A percentile compares a stretch with the other conserved stretches of the same genome.
These are phyloP conservation scores for Rynchops niger DNA, from an alignment of 2,113 vertebrate genomes.

Conservation along the genomic window DNA sequence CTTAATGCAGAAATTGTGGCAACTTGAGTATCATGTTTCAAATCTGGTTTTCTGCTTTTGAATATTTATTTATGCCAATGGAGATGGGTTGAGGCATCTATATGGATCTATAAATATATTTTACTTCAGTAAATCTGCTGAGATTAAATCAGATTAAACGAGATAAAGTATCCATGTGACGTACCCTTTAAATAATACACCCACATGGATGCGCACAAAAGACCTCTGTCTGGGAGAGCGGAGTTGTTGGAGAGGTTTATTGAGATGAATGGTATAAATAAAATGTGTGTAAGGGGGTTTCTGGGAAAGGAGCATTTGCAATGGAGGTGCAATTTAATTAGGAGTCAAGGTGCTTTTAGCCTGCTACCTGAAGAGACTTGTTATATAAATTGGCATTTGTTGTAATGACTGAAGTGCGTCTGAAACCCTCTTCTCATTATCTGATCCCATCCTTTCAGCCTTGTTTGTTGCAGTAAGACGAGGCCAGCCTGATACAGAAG, in stretches of 20 bases:
- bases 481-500: background rate
- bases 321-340: conserved; percentile 57
- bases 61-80: background rate
- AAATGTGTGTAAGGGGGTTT: conserved; percentile 26
- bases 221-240: conserved; percentile 24
- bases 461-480: conserved; percentile 6
- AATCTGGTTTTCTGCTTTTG: background rate
- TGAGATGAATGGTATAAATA: conserved; percentile 48
- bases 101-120: conserved; percentile 65
- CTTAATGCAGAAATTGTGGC: background rate
- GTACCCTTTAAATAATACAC: conserved; percentile 66
- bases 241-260: conserved; percentile 26
- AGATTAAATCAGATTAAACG: conserved; percentile 70
- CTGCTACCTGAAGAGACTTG: conserved; percentile 56
- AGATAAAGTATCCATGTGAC: conserved; percentile 64
- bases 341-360: conserved; percentile 60
- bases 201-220: conserved; percentile 39
- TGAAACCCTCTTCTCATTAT: conserved; percentile 43
- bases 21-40: background rate
- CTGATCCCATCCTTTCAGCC: conserved; percentile 35
- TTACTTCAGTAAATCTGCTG: conserved; percentile 62
- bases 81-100: background rate
- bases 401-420: conserved; percentile 58
- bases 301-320: conserved; percentile 41
- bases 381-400: conserved; percentile 64